phyloP scores from a whole-genome alignment of 2,113 vertebrate genomes.

The Istiophorus platypterus region DNA sequence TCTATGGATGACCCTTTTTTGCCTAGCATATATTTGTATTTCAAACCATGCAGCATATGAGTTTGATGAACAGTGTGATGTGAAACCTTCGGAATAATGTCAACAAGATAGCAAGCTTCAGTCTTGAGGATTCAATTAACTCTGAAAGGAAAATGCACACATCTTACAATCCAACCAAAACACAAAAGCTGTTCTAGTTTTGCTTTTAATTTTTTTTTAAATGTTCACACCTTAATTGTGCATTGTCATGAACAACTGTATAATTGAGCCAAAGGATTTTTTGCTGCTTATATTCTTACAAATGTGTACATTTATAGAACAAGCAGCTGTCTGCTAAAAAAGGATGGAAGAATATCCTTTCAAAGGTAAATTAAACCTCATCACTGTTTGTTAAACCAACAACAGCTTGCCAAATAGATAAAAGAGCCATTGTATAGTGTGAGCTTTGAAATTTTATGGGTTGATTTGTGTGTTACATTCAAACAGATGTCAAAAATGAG shows the following conservation, averaged over 20 bases:
- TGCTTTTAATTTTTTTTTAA: neutral
- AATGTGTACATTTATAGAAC: slow-evolving; percentile 3
- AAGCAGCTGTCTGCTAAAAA: neutral
- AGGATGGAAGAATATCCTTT: neutral
- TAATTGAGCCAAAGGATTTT: slow-evolving; percentile 1
- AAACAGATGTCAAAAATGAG: neutral
- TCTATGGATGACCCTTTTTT: neutral
- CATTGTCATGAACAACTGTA: slow-evolving; percentile 14
- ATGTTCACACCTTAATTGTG: slow-evolving; percentile 12
- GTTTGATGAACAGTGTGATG: neutral
- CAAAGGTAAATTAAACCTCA: slow-evolving; percentile 5
- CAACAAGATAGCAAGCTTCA: neutral
- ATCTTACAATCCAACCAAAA: neutral
- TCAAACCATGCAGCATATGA: neutral
- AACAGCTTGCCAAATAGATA: slow-evolving; percentile 10
- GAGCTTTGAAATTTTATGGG: neutral
- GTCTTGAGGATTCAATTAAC: neutral
- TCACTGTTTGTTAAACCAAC: neutral
- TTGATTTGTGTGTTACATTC: slow-evolving; percentile 8
- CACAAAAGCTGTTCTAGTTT: slow-evolving; percentile 6
- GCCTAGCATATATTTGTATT: neutral
- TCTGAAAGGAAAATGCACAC: neutral
- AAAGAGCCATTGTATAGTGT: neutral
- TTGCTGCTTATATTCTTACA: neutral
- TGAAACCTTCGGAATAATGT: neutral